A percentile compares a stretch with the other conserved stretches of the same genome.
Evolutionary conservation across 1,140 invertebrate species (phyloP).

Genomic region (Papilio xuthus): DNA sequence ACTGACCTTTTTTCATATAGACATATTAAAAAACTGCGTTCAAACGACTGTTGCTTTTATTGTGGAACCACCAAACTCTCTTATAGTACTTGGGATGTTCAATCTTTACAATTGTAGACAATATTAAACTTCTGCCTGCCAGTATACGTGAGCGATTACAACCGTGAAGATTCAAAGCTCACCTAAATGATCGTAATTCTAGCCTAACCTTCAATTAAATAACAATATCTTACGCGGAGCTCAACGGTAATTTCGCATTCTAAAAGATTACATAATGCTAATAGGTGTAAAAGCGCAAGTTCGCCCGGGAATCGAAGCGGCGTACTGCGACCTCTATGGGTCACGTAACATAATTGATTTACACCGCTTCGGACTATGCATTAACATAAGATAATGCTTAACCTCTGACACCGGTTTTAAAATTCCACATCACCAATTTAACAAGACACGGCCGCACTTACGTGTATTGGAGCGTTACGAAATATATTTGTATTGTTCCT

Average conservation of each 20-base stretch:
- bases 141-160: conserved; percentile 29
- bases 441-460: conserved; percentile 42
- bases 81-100: not conserved
- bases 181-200: conserved; percentile 17
- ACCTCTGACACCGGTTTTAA: conserved; percentile 73
- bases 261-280: conserved; percentile 59
- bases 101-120: not conserved
- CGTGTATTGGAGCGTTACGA: conserved; percentile 37
- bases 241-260: conserved; percentile 56
- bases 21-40: too few relatives aligned
- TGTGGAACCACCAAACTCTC: too few relatives aligned
- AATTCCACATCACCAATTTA: conserved; percentile 64
- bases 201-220: conserved; percentile 31
- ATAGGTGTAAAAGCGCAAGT: conserved; percentile 54
- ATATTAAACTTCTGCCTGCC: not conserved
- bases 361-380: conserved; percentile 68
- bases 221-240: conserved; percentile 48
- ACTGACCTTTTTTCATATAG: too few relatives aligned
- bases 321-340: conserved; percentile 59
- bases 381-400: conserved; percentile 80
- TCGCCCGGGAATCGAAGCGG: conserved; percentile 57
- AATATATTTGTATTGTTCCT: conserved; percentile 27
- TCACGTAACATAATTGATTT: conserved; percentile 78
- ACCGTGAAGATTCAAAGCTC: conserved; percentile 37
- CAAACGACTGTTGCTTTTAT: too few relatives aligned